Percentiles rank a stretch among this genome's conserved stretches.
Evolutionary conservation across 2,797 vertebrate genomes (phyloP).

Genomic region (Anguilla megastoma): DNA sequence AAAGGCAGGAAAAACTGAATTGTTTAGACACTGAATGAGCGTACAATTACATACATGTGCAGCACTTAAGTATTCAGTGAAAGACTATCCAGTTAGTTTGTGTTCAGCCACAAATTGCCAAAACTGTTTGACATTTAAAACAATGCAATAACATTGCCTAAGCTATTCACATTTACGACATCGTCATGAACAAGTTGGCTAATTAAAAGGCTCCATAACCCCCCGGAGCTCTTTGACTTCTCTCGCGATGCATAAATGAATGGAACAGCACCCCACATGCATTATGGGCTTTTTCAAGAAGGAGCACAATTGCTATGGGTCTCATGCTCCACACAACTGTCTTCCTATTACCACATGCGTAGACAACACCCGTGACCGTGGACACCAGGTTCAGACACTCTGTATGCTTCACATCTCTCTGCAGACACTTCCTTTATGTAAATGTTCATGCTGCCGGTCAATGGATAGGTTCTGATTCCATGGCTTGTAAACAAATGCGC

Average conservation of each 20-base stretch:
- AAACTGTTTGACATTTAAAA: slow-evolving; percentile 15
- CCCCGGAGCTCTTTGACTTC: slow-evolving; percentile 24
- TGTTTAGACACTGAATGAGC: background rate
- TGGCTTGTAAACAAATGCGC: background rate
- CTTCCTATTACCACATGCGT: background rate
- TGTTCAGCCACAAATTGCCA: background rate
- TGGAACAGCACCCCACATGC: slow-evolving; percentile 4
- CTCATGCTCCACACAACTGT: background rate
- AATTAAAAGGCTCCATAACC: slow-evolving; percentile 34
- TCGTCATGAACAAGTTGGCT: slow-evolving; percentile 22
- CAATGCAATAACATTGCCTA: slow-evolving; percentile 12
- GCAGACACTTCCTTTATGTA: slow-evolving; percentile 17
- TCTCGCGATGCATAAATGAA: slow-evolving; percentile 17
- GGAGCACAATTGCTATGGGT: background rate
- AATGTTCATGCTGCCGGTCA: background rate
- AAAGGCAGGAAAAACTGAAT: background rate
- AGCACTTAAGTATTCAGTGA: background rate
- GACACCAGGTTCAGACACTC: background rate
- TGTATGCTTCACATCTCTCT: background rate
- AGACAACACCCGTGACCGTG: background rate
- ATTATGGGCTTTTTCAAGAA: background rate
- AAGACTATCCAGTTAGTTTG: background rate
- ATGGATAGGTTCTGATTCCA: background rate
- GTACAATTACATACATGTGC: background rate
- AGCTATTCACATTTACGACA: slow-evolving; percentile 20